Conservation (phyloP, 2,113 vertebrate species). For the Scalopus aquaticus region DNA sequence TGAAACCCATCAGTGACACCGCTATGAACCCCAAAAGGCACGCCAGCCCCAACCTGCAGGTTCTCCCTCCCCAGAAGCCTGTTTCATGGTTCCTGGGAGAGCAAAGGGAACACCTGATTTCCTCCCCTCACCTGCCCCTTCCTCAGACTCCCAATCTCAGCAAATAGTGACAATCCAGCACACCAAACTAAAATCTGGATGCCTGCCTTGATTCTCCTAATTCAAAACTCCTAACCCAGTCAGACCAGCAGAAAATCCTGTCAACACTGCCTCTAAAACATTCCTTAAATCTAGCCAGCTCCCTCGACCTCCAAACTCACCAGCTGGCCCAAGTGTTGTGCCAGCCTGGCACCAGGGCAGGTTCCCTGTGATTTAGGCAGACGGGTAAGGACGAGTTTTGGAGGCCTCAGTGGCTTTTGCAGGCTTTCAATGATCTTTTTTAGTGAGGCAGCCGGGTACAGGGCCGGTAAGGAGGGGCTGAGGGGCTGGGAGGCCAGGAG, state of each 20-base stretch:
- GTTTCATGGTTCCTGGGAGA: fast-evolving
- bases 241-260: not conserved
- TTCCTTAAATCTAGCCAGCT: not conserved
- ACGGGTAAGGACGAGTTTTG: no score
- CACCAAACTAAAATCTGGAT: not conserved
- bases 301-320: not conserved
- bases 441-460: no score
- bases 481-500: no score
- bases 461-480: no score
- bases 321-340: not conserved
- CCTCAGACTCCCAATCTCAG: not conserved
- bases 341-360: no score
- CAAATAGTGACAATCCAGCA: not conserved
- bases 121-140: not conserved
- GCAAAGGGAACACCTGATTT: not conserved
- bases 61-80: not conserved
- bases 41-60: not conserved
- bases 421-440: no score
- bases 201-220: not conserved
- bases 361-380: no score
- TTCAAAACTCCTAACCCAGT: not conserved
- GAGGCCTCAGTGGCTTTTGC: no score
- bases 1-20: not conserved
- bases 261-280: not conserved
- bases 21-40: not conserved